A percentile compares a stretch with the other conserved stretches of the same genome.
Conservation (phyloP, 1,140 invertebrate species). For the Diprion similis region DNA sequence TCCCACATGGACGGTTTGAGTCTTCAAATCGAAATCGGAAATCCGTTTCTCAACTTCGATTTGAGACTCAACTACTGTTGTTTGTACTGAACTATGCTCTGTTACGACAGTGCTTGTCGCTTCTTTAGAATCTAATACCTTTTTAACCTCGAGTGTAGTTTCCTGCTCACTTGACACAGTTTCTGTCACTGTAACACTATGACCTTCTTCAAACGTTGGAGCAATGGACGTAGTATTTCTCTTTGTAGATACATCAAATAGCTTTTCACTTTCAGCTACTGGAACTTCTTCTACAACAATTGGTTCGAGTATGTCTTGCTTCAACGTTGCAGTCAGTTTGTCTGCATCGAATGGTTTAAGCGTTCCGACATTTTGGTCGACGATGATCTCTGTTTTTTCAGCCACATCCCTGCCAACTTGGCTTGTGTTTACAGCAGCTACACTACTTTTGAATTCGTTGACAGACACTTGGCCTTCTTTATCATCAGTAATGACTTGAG, state of each 20-base stretch:
- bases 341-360: slow-evolving; percentile 34
- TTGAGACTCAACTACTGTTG: slow-evolving; percentile 48
- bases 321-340: slow-evolving; percentile 43
- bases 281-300: slow-evolving; percentile 46
- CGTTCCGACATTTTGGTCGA: slow-evolving; percentile 37
- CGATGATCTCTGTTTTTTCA: slow-evolving; percentile 35
- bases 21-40: slow-evolving; percentile 28
- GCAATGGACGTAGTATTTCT: slow-evolving; percentile 26
- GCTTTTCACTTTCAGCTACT: slow-evolving; percentile 36
- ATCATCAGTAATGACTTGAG: slow-evolving; percentile 59
- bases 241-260: slow-evolving; percentile 35
- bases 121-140: slow-evolving; percentile 38
- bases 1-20: slow-evolving; percentile 41
- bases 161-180: slow-evolving; percentile 43
- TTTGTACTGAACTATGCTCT: slow-evolving; percentile 47
- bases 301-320: slow-evolving; percentile 47
- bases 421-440: slow-evolving; percentile 35
- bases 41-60: slow-evolving; percentile 44
- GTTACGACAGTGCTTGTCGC: slow-evolving; percentile 46
- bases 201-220: slow-evolving; percentile 39
- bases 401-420: slow-evolving; percentile 40
- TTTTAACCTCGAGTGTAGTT: slow-evolving; percentile 30
- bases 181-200: slow-evolving; percentile 52
- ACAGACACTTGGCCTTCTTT: slow-evolving; percentile 46
- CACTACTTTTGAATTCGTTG: slow-evolving; percentile 30